These are phyloP conservation scores for Tenthredo mesomela DNA, from an alignment of 2,888 invertebrate genomes.

Conservation along the genomic window DNA sequence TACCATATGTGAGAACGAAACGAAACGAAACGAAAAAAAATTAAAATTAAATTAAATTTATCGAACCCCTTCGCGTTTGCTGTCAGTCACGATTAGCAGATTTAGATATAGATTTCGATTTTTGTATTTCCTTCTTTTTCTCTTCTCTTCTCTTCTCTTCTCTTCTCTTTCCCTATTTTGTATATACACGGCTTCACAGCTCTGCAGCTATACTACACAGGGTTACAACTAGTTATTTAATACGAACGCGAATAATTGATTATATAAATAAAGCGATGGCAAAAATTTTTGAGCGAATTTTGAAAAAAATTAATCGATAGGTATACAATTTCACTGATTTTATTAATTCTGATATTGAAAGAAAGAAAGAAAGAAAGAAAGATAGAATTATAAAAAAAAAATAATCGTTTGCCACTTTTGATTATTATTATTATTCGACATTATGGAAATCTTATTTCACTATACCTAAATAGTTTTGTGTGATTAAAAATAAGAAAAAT, in stretches of 20 bases:
- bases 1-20: constrained; percentile 6
- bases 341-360: too few relatives aligned
- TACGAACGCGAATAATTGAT: neutral
- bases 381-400: too few relatives aligned
- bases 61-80: neutral
- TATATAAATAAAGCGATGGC: too few relatives aligned
- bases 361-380: too few relatives aligned
- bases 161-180: neutral
- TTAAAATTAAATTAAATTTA: neutral
- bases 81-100: constrained; percentile 46
- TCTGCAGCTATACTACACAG: neutral
- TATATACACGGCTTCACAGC: constrained; percentile 8
- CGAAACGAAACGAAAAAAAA: neutral
- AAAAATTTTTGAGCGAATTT: too few relatives aligned
- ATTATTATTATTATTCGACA: too few relatives aligned
- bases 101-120: constrained; percentile 14
- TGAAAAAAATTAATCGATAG: too few relatives aligned
- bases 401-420: neutral
- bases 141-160: neutral
- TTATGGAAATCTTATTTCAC: too few relatives aligned
- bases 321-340: neutral
- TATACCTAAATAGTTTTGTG: too few relatives aligned
- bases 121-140: too few relatives aligned
- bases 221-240: neutral
- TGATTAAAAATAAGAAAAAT: too few relatives aligned